Conservation (phyloP, 2,113 vertebrate species). For the Pongo pygmaeus region DNA sequence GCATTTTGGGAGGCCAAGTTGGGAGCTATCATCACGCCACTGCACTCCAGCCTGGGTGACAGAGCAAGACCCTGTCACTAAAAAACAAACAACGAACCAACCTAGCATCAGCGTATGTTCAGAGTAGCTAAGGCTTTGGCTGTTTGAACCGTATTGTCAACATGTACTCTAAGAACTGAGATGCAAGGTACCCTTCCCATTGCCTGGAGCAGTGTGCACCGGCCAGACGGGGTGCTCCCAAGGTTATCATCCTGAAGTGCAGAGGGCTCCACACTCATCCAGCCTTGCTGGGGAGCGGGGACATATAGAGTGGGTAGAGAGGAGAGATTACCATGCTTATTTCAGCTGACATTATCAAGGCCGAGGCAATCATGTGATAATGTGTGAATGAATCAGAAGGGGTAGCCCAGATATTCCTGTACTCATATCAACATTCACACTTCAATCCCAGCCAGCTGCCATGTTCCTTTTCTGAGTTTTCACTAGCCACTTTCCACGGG, state of each 20-base stretch:
- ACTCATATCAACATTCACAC: slow-evolving; percentile 44
- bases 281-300: background rate
- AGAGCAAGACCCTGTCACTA: too few relatives aligned
- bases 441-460: slow-evolving; percentile 9
- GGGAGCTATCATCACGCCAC: too few relatives aligned
- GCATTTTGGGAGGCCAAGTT: too few relatives aligned
- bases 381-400: slow-evolving; percentile 58
- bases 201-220: background rate
- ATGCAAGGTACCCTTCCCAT: accelerated
- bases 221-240: background rate
- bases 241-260: background rate
- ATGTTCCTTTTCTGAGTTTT: background rate
- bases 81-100: background rate
- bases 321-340: background rate
- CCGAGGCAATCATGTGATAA: slow-evolving; percentile 46
- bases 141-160: background rate
- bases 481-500: background rate
- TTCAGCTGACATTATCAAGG: background rate
- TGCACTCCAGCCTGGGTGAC: too few relatives aligned
- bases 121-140: background rate
- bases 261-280: background rate
- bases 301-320: background rate
- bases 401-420: slow-evolving; percentile 51
- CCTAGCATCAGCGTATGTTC: background rate
- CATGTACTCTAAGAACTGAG: background rate